Evolutionary conservation across 2,113 vertebrate species (phyloP).

Genomic region (Lethenteron reissneri): DNA sequence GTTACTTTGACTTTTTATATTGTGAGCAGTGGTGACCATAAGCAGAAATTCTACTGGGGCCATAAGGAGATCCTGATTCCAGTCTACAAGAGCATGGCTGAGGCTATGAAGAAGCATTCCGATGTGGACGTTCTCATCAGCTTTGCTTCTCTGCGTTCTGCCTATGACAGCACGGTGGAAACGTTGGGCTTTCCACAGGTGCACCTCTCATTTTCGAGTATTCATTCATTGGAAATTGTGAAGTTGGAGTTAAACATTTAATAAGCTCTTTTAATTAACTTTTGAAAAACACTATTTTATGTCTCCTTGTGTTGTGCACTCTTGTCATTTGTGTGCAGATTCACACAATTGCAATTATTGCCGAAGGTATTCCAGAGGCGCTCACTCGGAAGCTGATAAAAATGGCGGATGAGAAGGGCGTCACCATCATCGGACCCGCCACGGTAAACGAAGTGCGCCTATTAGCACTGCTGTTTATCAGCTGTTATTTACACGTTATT

Average conservation of each 20-base stretch:
- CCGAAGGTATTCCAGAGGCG: slow-evolving; percentile 85
- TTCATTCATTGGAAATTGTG: no score
- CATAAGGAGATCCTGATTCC: slow-evolving; percentile 93
- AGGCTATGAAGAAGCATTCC: slow-evolving; percentile 86
- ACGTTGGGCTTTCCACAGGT: slow-evolving; percentile 82
- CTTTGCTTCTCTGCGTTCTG: slow-evolving; percentile 78
- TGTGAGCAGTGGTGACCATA: slow-evolving; percentile 59
- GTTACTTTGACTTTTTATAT: no score
- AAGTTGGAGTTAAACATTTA: no score
- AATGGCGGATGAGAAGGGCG: slow-evolving; percentile 54
- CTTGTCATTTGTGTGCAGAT: slow-evolving; percentile 28
- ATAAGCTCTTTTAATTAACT: no score
- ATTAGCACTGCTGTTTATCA: no score
- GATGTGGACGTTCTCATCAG: slow-evolving; percentile 90
- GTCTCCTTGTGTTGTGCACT: no score
- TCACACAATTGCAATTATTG: slow-evolving; percentile 81
- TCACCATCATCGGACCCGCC: slow-evolving; percentile 88
- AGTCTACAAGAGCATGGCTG: slow-evolving; percentile 86
- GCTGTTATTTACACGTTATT: no score
- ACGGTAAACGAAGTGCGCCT: slow-evolving; percentile 27
- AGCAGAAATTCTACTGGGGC: slow-evolving; percentile 98
- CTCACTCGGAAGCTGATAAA: slow-evolving; percentile 78
- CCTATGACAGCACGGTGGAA: slow-evolving; percentile 80
- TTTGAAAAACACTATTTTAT: no score
- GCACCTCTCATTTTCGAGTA: neutral